These are phyloP conservation scores for Peromyscus nudipes DNA, from an alignment of 2,797 vertebrate genomes.

Conservation along the genomic window DNA sequence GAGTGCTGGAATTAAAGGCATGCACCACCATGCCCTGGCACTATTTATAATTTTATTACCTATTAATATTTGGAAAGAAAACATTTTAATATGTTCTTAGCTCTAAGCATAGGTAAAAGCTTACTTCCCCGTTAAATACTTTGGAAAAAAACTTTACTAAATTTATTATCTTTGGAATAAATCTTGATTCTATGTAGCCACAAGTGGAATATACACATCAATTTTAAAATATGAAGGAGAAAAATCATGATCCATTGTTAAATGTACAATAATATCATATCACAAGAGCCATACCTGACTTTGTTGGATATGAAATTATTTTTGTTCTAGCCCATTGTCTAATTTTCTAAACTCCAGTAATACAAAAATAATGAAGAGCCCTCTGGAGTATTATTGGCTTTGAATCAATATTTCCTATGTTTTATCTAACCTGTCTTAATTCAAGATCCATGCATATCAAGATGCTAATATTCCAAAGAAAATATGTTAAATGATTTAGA, in stretches of 20 bases:
- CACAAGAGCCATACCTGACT: not conserved
- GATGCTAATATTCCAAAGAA: no score
- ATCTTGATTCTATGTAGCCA: not conserved
- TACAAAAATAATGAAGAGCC: not conserved
- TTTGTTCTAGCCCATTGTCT: not conserved
- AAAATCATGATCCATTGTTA: not conserved
- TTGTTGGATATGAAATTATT: not conserved
- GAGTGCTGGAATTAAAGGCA: no score
- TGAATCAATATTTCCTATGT: not conserved
- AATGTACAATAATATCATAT: not conserved
- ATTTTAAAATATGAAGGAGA: not conserved
- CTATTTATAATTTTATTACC: not conserved
- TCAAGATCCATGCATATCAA: no score
- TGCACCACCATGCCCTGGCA: rapidly evolving
- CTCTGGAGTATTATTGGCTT: not conserved
- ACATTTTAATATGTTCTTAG: not conserved
- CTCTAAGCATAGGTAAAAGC: not conserved
- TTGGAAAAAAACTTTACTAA: not conserved
- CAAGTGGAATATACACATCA: not conserved
- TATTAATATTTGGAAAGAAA: not conserved
- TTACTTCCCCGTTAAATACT: not conserved
- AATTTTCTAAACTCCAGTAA: not conserved
- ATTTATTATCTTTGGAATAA: not conserved
- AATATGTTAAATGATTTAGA: not conserved
- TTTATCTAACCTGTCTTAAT: not conserved